Base-by-base conservation (phyloP, 2,888 invertebrate species). In the Linnaemya tessellans region DNA sequence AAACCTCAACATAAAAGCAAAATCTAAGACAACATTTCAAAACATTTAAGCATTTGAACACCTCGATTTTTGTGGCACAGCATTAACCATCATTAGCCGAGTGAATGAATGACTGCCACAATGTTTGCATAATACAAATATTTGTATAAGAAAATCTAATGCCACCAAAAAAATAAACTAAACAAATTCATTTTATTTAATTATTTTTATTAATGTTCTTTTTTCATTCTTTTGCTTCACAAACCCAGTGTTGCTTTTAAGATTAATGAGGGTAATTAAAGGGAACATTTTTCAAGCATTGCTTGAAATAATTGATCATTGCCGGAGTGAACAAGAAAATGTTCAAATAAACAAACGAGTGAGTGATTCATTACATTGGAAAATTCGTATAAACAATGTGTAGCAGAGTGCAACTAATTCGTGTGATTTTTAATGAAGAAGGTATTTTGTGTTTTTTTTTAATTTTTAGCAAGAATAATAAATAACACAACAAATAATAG, bases 201-300 rank as follows among this genome's bases (percentile, higher is more conserved):
- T 49, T 74, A 15, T 30, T 60, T 56, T 73, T 46, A 13, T 60
- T 35, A 9, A 62, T 56, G 18, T 56, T 54, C 11, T 54, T 10
- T 18, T 64, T 18, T 35, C 13, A 18, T 25, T 56, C n/a, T 70
- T 71, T 54, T 43, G 9, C 8, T 74, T 35, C 0, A 41, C 30
- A 51, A 10, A 22, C 4, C 41, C 13, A 1, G 13, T 54, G 30
- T 64, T 71, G 20, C 20, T 54, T 65, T 25, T 11, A 0, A 58
- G 46, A 58, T 75, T 54, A 64, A 75, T 75, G 64, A 41, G 49
- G 64, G 54, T 64, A 64, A 75, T 75, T 64, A 75, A 65, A 43
- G 65, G 54, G 54, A 75, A 56, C 13, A 54, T 65, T 75, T 65
- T 75, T 65, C 65, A 43, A 56, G 65, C 15, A 43, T 43, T 43